These are phyloP conservation scores for Ptychadena robeensis DNA, from an alignment of 2,797 vertebrate species.

Conservation along the genomic window DNA sequence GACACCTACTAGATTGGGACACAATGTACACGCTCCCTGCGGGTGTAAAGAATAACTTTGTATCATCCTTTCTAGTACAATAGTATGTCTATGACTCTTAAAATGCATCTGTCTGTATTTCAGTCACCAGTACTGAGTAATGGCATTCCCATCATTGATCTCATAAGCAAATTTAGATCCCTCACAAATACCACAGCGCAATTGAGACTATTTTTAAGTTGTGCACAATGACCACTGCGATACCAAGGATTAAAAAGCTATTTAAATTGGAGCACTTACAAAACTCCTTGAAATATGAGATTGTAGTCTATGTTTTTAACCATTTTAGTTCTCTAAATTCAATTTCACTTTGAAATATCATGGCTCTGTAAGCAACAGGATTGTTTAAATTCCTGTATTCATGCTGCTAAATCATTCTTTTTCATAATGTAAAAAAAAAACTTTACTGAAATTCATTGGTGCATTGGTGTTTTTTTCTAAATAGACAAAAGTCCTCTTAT, in stretches of 20 bases:
- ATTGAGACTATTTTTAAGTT: slow-evolving; percentile 33
- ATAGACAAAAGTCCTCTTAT: neutral
- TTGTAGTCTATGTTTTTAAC: neutral
- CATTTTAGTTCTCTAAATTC: neutral
- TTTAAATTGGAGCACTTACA: slow-evolving; percentile 1
- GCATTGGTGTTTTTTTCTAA: neutral
- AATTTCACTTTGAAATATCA: neutral
- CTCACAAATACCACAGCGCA: neutral
- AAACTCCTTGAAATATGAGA: slow-evolving; percentile 6
- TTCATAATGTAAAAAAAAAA: neutral
- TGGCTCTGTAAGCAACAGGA: neutral
- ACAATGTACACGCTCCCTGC: neutral
- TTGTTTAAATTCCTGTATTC: neutral
- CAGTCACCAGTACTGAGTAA: neutral
- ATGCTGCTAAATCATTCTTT: neutral
- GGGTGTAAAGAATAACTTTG: neutral
- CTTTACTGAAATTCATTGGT: neutral
- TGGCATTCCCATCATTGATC: slow-evolving; percentile 20
- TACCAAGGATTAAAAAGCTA: slow-evolving; percentile 28
- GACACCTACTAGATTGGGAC: neutral
- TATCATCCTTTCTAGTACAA: neutral
- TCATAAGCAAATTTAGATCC: slow-evolving; percentile 32
- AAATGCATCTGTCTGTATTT: slow-evolving; percentile 6
- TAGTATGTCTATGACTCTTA: neutral
- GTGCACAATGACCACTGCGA: neutral